phyloP scores from a whole-genome alignment of 2,797 vertebrate species.

The Phalloptychus januarius region DNA sequence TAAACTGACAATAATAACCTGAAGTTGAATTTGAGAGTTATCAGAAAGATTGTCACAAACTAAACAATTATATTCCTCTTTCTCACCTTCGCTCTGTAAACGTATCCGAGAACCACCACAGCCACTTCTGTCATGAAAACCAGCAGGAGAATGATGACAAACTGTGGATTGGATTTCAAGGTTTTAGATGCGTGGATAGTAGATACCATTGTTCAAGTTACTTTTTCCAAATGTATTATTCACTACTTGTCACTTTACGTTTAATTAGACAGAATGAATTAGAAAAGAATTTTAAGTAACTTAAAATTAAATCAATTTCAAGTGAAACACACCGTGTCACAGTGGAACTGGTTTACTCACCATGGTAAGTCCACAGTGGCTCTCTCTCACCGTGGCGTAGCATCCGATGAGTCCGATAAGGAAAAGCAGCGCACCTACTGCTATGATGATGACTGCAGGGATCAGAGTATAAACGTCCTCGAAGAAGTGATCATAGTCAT shows the following conservation, averaged over 20 bases:
- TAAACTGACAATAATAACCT: not conserved
- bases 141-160: conserved; percentile 93
- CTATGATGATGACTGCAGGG: conserved; percentile 92
- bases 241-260: not conserved
- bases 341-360: conserved; percentile 75
- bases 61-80: conserved; percentile 13
- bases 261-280: not conserved
- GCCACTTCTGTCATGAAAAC: conserved; percentile 95
- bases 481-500: conserved; percentile 97
- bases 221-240: conserved; percentile 1
- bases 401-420: conserved; percentile 96
- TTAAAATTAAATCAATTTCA: too few relatives aligned
- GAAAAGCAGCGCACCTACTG: conserved; percentile 91
- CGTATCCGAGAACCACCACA: conserved; percentile 93
- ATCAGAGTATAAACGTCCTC: conserved; percentile 95
- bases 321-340: not conserved
- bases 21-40: not conserved
- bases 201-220: conserved; percentile 12
- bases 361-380: conserved; percentile 89
- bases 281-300: not conserved
- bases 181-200: conserved; percentile 1
- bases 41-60: not conserved
- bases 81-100: conserved; percentile 96
- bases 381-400: conserved; percentile 94
- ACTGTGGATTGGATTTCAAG: conserved; percentile 81